Evolutionary conservation across 2,888 invertebrate species (phyloP), one percentile per base, ranked within the genome.

Genomic region (Orthonychiurus folsomi): DNA sequence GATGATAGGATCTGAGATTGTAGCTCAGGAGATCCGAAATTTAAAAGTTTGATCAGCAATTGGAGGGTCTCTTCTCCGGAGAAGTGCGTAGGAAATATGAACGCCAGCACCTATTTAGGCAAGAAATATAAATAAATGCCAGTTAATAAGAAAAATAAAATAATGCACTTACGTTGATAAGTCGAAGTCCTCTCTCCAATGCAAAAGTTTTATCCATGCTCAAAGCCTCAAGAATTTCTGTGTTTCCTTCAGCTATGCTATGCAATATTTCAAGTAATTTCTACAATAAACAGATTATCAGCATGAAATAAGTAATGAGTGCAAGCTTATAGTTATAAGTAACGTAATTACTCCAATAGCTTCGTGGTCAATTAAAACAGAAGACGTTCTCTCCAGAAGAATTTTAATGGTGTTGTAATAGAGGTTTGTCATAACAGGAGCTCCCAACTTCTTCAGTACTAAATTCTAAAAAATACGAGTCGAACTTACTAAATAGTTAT

Each of bases 331-430:
- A 60, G 5, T 21, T 23, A 21, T 23, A 48, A 18, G 20, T 53
- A 20, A 59, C 20, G 47, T 25, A 60, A 69, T 71, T 74, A 89
- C 85, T 67, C 86, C 84, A 72, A 95, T 83, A 0, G 94, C 88
- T 67, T 88, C 87, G 73, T 87, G 87, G 77, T 97, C 97, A 15
- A 97, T 89, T 89, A 96, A 92, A 3, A 97, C 93, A 0, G 93
- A 94, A 67, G 94, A 94, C 18, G 94, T 89, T 63, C 96, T 83
- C 78, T 96, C 96, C 63, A 97, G 79, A 56, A 97, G 78, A 85
- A 92, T 92, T 80, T 96, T 96, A 50, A 96, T 89, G 1, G 93
- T 93, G 77, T 93, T 93, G 80, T 95, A 95, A 77, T 95, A 92
- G 47, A 93, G 79, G 79, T 95, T 94, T 1, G 93, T 93, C 87